phyloP scores from a whole-genome alignment of 1,140 invertebrate genomes.

The Nylanderia fulva region DNA sequence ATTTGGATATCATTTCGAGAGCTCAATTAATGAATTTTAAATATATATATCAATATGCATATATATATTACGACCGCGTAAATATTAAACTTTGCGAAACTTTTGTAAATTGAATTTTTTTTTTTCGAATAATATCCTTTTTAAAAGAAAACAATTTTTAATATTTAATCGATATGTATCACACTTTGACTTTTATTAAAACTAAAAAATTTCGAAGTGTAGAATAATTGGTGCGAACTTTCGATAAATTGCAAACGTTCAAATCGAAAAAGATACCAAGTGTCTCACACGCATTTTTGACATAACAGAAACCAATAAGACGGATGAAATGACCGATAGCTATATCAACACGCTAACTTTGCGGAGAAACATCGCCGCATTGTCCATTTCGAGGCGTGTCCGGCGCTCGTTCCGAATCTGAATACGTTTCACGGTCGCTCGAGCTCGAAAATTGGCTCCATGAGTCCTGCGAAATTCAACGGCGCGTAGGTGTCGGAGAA shows the following conservation, averaged over 20 bases:
- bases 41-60: not conserved
- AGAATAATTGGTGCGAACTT: not conserved
- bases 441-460: conserved; percentile 73
- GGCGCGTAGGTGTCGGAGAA: conserved; percentile 31
- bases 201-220: not conserved
- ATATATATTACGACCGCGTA: not conserved
- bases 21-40: not conserved
- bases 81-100: not conserved
- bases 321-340: not conserved
- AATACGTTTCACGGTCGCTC: conserved; percentile 75
- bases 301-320: not conserved
- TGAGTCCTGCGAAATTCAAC: conserved; percentile 51
- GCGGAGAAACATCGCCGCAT: conserved; percentile 3
- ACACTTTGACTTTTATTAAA: not conserved
- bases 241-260: not conserved
- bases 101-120: not conserved
- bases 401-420: conserved; percentile 61
- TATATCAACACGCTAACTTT: not conserved
- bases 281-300: not conserved
- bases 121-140: not conserved
- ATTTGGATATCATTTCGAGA: not conserved
- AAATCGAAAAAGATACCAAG: not conserved
- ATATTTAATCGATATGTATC: not conserved
- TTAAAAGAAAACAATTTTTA: not conserved
- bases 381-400: conserved; percentile 35